These are phyloP conservation scores for Rhogogaster chlorosoma DNA, from an alignment of 2,888 invertebrate species.

Conservation along the genomic window DNA sequence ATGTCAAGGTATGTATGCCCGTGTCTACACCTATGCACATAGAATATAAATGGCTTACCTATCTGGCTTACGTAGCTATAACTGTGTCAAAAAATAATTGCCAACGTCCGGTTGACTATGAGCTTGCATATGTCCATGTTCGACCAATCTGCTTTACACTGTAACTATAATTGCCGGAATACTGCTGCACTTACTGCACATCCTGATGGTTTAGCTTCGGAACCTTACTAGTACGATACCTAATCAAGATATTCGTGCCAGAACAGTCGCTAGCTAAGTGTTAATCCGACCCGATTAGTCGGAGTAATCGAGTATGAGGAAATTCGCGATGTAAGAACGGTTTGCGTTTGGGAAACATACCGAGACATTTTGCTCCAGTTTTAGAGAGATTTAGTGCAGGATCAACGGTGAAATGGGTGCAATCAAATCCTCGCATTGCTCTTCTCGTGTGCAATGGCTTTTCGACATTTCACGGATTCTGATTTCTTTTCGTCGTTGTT, in stretches of 20 bases:
- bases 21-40: background rate
- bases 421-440: background rate
- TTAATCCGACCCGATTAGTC: conserved; percentile 13
- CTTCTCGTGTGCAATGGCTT: background rate
- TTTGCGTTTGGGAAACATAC: background rate
- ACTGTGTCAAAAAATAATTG: background rate
- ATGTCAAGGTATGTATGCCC: background rate
- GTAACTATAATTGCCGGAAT: background rate
- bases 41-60: no score
- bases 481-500: background rate
- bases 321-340: conserved; percentile 8
- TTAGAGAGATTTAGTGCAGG: no score
- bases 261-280: background rate
- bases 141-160: background rate
- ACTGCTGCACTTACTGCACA: background rate
- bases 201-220: background rate
- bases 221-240: conserved; percentile 10
- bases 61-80: background rate
- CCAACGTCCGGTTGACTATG: background rate
- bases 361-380: background rate
- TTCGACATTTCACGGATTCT: background rate
- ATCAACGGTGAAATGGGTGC: background rate
- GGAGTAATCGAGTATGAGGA: conserved; percentile 8
- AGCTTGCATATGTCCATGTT: background rate
- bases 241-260: conserved; percentile 14